These are phyloP conservation scores for Boloria selene DNA, from an alignment of 2,888 invertebrate species.

Conservation along the genomic window DNA sequence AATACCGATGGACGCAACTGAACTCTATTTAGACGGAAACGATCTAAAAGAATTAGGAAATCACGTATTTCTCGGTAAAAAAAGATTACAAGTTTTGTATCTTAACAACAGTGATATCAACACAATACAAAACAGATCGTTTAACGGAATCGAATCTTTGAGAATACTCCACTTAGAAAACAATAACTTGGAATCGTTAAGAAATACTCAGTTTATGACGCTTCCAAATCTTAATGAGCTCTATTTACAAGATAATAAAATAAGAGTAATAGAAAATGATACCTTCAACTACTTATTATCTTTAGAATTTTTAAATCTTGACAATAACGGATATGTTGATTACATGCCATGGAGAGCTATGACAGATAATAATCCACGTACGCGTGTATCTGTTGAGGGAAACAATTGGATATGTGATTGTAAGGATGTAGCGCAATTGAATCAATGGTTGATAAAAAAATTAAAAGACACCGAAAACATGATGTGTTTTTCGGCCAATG, in stretches of 20 bases:
- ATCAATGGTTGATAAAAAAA: slow-evolving; percentile 87
- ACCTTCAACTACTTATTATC: slow-evolving; percentile 89
- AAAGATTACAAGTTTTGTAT: slow-evolving; percentile 89
- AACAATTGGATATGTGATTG: slow-evolving; percentile 94
- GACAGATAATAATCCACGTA: slow-evolving; percentile 85
- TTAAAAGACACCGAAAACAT: slow-evolving; percentile 85
- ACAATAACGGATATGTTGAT: slow-evolving; percentile 89
- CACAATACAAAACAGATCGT: slow-evolving; percentile 90
- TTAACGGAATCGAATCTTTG: slow-evolving; percentile 89
- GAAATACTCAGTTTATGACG: slow-evolving; percentile 90
- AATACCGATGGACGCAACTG: slow-evolving; percentile 95
- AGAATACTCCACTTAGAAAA: slow-evolving; percentile 89
- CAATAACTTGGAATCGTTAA: slow-evolving; percentile 86
- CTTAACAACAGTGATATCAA: slow-evolving; percentile 90
- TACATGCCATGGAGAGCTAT: slow-evolving; percentile 88
- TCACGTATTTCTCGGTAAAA: slow-evolving; percentile 93
- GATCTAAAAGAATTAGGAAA: slow-evolving; percentile 89
- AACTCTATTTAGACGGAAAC: slow-evolving; percentile 93
- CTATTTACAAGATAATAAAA: slow-evolving; percentile 89
- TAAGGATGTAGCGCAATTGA: slow-evolving; percentile 85
- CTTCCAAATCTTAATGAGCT: slow-evolving; percentile 88
- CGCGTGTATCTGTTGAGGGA: slow-evolving; percentile 87
- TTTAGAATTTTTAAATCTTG: slow-evolving; percentile 87
- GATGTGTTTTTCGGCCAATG: slow-evolving; percentile 84
- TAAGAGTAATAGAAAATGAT: slow-evolving; percentile 87